Base-by-base conservation (phyloP, 2,888 invertebrate genomes). In the Ceramica pisi region DNA sequence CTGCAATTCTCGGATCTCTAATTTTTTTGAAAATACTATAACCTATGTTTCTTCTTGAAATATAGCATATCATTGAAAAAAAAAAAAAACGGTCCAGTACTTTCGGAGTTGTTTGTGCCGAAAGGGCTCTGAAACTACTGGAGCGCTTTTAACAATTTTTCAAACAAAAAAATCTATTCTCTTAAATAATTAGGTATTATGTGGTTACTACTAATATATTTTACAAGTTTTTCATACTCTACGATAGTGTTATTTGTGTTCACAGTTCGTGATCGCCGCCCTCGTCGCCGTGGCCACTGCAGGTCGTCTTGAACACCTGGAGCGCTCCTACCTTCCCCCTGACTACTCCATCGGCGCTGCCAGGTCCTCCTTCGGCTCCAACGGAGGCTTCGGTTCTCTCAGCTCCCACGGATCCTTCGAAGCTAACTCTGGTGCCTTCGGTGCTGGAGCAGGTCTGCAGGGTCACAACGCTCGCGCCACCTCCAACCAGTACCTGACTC, bases 401-500 rank as follows among this genome's bases (percentile, higher is more conserved):
- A 75, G 78, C 38, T 61, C 81, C 1, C 75, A 83, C 10, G 80
- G 77, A 46, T 46, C 70, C 0, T 80, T 79, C 19, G 85, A 75
- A 31, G 19, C 71, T 71, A 82, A 51, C n/a, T 77, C 77, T 44
- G 72, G 75, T 65, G 55, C 59, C 19, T 83, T 86, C 21, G 83
- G 85, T 63, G 63, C 66, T 64, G 70, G 74, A 51, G 62, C 76
- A 21, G 64, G 61, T 57, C 48, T 16, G 7, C 31, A 56, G 0
- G 44, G 38, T n/a, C 14, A 57, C 23, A 73, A 63, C 10, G 65
- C 56, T 50, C 90, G 90, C 38, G 92, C 92, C 26, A 91, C 92
- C 26, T 92, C 92, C 44, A 95, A 94, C 88, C 94, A 94, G 71
- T 95, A 95, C 84, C 86, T 95, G 56, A 94, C 95, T 38, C 95